Evolutionary conservation across 2,113 vertebrate species (phyloP), one percentile per base, ranked within the genome.

Genomic region (Semnornis frantzii): DNA sequence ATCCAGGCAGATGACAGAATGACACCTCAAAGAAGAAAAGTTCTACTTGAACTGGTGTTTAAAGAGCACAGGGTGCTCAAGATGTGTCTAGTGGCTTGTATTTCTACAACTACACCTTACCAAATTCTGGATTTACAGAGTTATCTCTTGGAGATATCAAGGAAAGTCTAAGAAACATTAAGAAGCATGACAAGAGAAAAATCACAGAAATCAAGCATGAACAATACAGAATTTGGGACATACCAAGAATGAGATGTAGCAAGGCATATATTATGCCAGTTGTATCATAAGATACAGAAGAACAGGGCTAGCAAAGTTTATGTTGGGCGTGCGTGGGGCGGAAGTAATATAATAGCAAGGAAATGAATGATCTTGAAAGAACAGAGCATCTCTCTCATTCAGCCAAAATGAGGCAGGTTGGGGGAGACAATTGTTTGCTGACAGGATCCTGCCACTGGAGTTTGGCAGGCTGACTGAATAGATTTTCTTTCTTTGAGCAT

Each of bases 401-500:
- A 96, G 81, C 87, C 93, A 70, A 78, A 95, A 89, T 93, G 50
- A 93, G 90, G 75, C 12, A 81, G 66, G 73, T 62, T 57, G 76
- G 83, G 91, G 85, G 71, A 95, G 83, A 90, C 62, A 92, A 80
- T 34, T 81, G 86, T 94, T 73, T 87, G 79, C 87, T 87, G 91
- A 72, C 93, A 80, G 71, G 34, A 87, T 70, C 83, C 90, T 96
- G 87, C 80, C 90, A 84, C 12, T 75, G 81, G 88, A 94, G 84
- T 60, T 42, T 94, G 94, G 82, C 83, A 79, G 80, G 84, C 83
- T 89, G 90, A 87, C 12, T 75, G 75, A 93, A 94, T 55, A 63
- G 73, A 90, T 90, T 96, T 94, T 94, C 92, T 60, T 94, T 87
- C 96, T 96, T 93, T 95, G 87, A 93, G 96, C 74, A 96, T 84